A percentile compares a stretch with the other conserved stretches of the same genome.
Evolutionary conservation across 2,888 invertebrate species (phyloP).

Genomic region (Acholoe squamosa): DNA sequence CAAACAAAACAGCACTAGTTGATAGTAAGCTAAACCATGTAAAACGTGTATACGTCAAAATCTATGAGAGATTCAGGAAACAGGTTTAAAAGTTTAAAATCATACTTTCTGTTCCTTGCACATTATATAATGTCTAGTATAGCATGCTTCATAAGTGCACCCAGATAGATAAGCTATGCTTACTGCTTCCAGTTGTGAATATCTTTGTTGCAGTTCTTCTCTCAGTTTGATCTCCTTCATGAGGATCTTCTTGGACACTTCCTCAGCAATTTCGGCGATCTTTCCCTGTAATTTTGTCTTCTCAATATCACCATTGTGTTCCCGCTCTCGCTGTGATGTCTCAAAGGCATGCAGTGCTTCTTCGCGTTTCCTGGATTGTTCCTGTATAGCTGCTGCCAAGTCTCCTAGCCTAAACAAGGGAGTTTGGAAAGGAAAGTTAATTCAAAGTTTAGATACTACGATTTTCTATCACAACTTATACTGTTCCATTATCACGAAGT

Average conservation of each 20-base stretch:
- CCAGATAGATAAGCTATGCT: constrained; percentile 24
- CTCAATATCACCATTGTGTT: constrained; percentile 79
- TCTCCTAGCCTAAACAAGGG: constrained; percentile 72
- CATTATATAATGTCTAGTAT: too few relatives aligned
- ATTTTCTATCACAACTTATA: too few relatives aligned
- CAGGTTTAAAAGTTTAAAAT: too few relatives aligned
- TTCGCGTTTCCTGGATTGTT: constrained; percentile 79
- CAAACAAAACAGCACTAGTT: too few relatives aligned
- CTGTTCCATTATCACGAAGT: too few relatives aligned
- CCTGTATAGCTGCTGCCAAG: constrained; percentile 73
- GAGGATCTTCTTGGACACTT: constrained; percentile 79
- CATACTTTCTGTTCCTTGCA: too few relatives aligned
- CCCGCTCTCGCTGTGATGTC: constrained; percentile 79
- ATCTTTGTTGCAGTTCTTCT: constrained; percentile 80
- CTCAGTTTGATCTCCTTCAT: constrained; percentile 81
- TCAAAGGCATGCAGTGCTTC: constrained; percentile 81
- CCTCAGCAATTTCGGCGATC: constrained; percentile 80
- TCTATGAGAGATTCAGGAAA: too few relatives aligned
- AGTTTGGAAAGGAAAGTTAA: too few relatives aligned
- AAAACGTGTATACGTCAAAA: too few relatives aligned
- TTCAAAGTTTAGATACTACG: too few relatives aligned
- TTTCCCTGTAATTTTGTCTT: constrained; percentile 76
- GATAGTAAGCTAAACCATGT: too few relatives aligned
- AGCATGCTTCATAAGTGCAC: not conserved
- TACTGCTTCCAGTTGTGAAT: constrained; percentile 80